Conservation (phyloP, 37 sponge, comb jelly and placozoan species). For the Aphrocallistes beatrix region DNA sequence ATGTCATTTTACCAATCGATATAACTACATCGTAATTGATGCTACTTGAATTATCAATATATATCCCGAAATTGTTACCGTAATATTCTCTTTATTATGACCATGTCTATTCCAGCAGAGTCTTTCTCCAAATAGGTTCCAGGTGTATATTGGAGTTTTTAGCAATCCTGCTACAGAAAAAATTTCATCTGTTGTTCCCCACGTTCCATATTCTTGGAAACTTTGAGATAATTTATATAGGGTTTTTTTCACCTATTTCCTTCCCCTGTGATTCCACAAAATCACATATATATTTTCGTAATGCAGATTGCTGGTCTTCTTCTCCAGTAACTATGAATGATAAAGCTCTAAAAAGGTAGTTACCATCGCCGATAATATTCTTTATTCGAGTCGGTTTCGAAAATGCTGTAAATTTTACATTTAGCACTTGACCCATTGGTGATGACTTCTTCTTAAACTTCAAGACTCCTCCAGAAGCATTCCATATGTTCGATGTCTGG, state of each 20-base stretch:
- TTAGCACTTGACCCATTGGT: too few species aligned
- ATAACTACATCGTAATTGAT: background rate
- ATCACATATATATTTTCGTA: too few species aligned
- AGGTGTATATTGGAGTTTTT: background rate
- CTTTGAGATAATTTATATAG: too few species aligned
- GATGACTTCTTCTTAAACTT: too few species aligned
- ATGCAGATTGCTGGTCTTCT: background rate
- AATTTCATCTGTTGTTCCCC: too few species aligned
- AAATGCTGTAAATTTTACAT: too few species aligned
- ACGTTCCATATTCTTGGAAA: too few species aligned
- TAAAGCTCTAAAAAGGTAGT: background rate
- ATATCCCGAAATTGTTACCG: background rate
- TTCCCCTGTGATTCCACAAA: too few species aligned
- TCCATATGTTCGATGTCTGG: background rate
- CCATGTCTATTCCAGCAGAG: background rate
- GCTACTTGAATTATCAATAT: background rate
- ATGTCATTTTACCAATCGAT: background rate
- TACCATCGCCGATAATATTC: background rate
- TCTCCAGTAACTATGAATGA: background rate
- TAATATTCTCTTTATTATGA: too few species aligned
- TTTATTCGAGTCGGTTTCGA: too few species aligned
- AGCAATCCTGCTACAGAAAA: background rate
- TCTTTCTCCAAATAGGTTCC: background rate
- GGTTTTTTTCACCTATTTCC: background rate
- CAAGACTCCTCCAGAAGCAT: background rate